phyloP scores from a whole-genome alignment of 2,888 invertebrate genomes.

The Empis livida region DNA sequence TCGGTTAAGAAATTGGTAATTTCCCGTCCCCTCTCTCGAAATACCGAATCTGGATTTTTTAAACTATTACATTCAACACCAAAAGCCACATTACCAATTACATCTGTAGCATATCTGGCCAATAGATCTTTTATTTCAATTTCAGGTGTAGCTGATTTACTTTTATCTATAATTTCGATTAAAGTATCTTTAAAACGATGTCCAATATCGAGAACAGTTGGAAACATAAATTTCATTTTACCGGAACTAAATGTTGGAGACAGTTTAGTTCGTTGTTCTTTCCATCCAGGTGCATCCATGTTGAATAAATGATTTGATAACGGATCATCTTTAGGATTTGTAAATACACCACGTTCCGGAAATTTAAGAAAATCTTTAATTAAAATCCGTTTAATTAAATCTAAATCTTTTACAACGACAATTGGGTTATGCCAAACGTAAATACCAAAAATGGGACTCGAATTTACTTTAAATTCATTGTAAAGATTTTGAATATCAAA shows the following conservation, averaged over 20 bases:
- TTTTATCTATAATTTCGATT: conserved; percentile 12
- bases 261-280: conserved; percentile 32
- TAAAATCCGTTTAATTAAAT: conserved; percentile 20
- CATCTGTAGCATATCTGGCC: conserved; percentile 34
- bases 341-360: conserved; percentile 27
- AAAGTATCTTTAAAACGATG: conserved; percentile 13
- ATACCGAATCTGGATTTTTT: conserved; percentile 22
- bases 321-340: conserved; percentile 30
- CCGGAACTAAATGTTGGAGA: conserved; percentile 39
- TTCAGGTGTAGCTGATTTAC: not conserved
- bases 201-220: conserved; percentile 19
- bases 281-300: conserved; percentile 34
- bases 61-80: conserved; percentile 30
- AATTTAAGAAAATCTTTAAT: conserved; percentile 30
- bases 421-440: conserved; percentile 2
- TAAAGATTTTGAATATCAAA: conserved; percentile 3
- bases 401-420: conserved; percentile 17
- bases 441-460: conserved; percentile 18
- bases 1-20: not conserved
- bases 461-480: conserved; percentile 6
- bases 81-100: conserved; percentile 32
- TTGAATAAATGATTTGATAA: conserved; percentile 26
- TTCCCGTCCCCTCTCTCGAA: conserved; percentile 11
- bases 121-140: conserved; percentile 29
- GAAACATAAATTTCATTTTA: conserved; percentile 38